Conservation (phyloP, 2,888 invertebrate species). For the Drosophila lacicola region DNA sequence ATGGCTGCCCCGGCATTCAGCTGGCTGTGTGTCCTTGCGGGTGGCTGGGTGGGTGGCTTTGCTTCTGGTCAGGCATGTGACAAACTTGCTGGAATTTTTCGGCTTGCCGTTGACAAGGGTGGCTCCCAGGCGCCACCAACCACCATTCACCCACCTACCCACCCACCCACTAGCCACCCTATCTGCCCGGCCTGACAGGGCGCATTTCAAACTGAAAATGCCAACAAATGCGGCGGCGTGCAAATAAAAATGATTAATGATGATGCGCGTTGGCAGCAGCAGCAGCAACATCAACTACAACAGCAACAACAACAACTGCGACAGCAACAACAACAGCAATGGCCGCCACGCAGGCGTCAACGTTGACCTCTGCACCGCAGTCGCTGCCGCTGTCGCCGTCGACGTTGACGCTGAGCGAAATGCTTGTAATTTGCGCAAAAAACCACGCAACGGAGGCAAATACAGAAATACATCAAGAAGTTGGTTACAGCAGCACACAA, state of each 20-base stretch:
- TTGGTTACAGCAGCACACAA: constrained; percentile 20
- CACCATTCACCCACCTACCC: constrained; percentile 8
- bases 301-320: constrained; percentile 25
- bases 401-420: constrained; percentile 25
- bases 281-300: constrained; percentile 45
- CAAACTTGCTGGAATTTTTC: constrained; percentile 69
- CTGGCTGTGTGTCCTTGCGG: constrained; percentile 51
- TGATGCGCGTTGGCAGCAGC: constrained; percentile 73
- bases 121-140: constrained; percentile 44
- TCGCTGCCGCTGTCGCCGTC: constrained; percentile 29
- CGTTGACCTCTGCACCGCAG: constrained; percentile 39
- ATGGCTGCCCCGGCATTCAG: constrained; percentile 56
- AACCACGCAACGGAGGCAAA: constrained; percentile 18
- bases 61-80: constrained; percentile 63
- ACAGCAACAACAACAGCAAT: constrained; percentile 47
- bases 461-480: constrained; percentile 20
- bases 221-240: constrained; percentile 80
- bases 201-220: constrained; percentile 74
- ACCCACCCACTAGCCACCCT: constrained; percentile 12
- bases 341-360: constrained; percentile 75
- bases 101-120: constrained; percentile 68
- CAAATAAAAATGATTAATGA: constrained; percentile 83
- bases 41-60: constrained; percentile 24
- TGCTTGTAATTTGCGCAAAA: constrained; percentile 40
- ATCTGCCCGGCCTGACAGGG: constrained; percentile 47